Evolutionary conservation across 2,113 vertebrate genomes (phyloP), one percentile per base, ranked within the genome.

Genomic region (Mixornis gularis): DNA sequence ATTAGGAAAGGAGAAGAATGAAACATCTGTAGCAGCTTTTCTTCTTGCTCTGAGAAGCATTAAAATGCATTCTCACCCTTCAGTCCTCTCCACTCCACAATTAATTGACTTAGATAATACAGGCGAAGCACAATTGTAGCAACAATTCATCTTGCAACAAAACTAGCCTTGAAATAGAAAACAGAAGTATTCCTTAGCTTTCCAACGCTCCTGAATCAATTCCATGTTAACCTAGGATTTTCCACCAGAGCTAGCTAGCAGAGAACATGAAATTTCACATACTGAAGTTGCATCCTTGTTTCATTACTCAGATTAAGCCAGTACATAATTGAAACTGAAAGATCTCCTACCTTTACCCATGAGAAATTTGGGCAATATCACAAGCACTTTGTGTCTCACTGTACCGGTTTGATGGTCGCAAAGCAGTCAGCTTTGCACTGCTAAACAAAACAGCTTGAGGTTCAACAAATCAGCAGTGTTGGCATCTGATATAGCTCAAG

Each of bases 381-480:
- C 36, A 88, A 63, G 82, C 40, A 58, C 70, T 93, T 78, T 59
- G 52, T 71, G 49, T 29, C 83, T 84, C 65, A 64, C 44, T 36
- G 62, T 51, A 79, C 43, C 70, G 60, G 29, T 53, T 1, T 30
- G 73, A 89, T 25, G 51, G 49, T 2, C 46, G 74, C 78, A 92
- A 89, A 87, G 66, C 66, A 91, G 41, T 34, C 62, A 84, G 80
- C 77, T 85, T 93, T 79, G 62, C 41, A 58, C 46, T 36, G 80
- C 92, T 85, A 68, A 84, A 93, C 80, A 79, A 89, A 94, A 72
- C 70, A 94, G 86, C 70, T 82, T 72, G 78, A 94, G 70, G 80
- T 91, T 94, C 92, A 95, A 91, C 80, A 93, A 93, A 92, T 84
- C 91, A 87, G 84, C 89, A 85, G 46, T 6, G 73, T 3, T 94